Conservation (phyloP, 2,888 invertebrate species). For the Platycheirus rosarum region DNA sequence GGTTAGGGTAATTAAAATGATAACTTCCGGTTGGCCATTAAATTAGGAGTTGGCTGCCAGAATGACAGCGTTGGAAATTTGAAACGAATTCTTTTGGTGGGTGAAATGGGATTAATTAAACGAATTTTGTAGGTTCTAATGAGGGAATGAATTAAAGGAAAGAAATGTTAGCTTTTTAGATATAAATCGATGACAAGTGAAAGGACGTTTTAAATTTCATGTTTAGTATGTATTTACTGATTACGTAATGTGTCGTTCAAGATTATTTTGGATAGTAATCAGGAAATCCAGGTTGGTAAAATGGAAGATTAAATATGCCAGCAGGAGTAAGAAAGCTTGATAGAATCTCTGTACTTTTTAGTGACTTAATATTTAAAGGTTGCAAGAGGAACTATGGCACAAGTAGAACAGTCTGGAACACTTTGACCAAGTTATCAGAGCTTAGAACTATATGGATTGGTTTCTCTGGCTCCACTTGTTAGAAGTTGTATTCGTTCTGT, state of each 20-base stretch:
- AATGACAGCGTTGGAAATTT: slow-evolving; percentile 19
- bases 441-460: too few relatives aligned
- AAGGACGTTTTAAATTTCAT: slow-evolving; percentile 12
- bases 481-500: too few relatives aligned
- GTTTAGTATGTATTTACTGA: neutral
- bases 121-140: slow-evolving; percentile 13
- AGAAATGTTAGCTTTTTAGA: neutral
- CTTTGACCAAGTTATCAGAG: too few relatives aligned
- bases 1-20: slow-evolving; percentile 64
- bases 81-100: slow-evolving; percentile 16
- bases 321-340: too few relatives aligned
- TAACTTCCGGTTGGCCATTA: slow-evolving; percentile 52
- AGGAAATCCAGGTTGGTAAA: too few relatives aligned
- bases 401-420: too few relatives aligned
- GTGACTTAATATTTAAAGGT: too few relatives aligned
- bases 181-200: slow-evolving; percentile 1
- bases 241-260: neutral
- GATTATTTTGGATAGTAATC: too few relatives aligned
- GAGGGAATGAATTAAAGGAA: neutral
- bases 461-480: too few relatives aligned
- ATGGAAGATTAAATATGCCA: too few relatives aligned
- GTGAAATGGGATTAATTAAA: neutral
- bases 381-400: too few relatives aligned
- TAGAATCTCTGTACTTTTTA: too few relatives aligned
- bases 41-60: slow-evolving; percentile 1